A percentile compares a stretch with the other conserved stretches of the same genome.
Evolutionary conservation across 1,140 invertebrate genomes (phyloP).

Genomic region (Caenorhabditis inopinata): DNA sequence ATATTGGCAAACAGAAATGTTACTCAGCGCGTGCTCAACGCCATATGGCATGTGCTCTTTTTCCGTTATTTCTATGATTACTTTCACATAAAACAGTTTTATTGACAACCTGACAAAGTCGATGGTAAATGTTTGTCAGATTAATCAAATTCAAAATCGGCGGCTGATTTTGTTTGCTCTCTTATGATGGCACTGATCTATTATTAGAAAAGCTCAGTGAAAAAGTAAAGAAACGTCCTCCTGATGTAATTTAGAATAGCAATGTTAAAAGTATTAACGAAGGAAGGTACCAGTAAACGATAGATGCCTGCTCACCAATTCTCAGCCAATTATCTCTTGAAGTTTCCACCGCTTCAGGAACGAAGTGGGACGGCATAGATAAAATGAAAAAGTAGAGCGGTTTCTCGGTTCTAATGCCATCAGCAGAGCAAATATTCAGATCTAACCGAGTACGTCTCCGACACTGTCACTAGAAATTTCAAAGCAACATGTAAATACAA

Average conservation of each 20-base stretch:
- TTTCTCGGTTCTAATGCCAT: no score
- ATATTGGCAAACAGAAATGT: slow-evolving; percentile 24
- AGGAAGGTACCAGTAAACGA: no score
- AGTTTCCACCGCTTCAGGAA: no score
- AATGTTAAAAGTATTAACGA: neutral
- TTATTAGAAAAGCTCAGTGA: neutral
- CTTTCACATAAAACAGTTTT: slow-evolving; percentile 26
- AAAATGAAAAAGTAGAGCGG: no score
- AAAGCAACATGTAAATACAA: no score
- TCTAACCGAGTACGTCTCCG: no score
- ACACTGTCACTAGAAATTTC: no score
- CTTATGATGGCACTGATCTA: slow-evolving; percentile 2
- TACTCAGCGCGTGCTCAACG: neutral
- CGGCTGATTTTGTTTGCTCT: slow-evolving; percentile 22
- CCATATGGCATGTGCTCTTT: slow-evolving; percentile 16
- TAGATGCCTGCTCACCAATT: no score
- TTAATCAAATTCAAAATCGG: slow-evolving; percentile 2
- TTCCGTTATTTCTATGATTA: neutral
- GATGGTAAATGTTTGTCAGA: slow-evolving; percentile 21
- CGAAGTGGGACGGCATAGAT: no score
- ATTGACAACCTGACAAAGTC: slow-evolving; percentile 28
- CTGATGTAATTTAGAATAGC: slow-evolving; percentile 12
- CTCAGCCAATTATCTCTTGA: no score
- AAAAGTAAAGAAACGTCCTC: neutral
- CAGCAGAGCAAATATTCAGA: no score